These are phyloP conservation scores for Chauna torquata DNA, from an alignment of 2,113 vertebrate species.

Conservation along the genomic window DNA sequence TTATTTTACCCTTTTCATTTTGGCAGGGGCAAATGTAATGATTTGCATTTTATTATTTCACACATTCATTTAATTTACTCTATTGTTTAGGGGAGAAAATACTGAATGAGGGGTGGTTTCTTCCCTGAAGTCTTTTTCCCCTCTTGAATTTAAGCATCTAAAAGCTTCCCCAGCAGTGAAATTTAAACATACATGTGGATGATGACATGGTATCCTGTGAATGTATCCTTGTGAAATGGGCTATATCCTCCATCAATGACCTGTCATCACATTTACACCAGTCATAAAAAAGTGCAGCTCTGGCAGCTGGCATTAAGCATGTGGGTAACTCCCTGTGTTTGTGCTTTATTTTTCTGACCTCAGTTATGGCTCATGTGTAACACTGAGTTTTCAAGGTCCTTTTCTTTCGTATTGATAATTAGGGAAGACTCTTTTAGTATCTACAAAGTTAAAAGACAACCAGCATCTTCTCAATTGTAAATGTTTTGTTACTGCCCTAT, in stretches of 20 bases:
- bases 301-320: neutral
- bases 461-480: neutral
- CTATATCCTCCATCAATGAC: neutral
- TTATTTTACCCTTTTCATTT: constrained; percentile 7
- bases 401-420: neutral
- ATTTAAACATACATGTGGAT: neutral
- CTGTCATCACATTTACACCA: neutral
- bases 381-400: neutral
- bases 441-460: neutral
- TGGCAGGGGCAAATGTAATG: neutral
- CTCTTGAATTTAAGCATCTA: neutral
- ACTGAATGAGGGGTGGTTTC: neutral
- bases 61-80: constrained; percentile 34
- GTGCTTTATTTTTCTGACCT: neutral
- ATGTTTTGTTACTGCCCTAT: neutral
- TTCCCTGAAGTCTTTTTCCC: neutral
- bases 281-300: neutral
- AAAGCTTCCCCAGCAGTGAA: neutral
- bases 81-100: neutral
- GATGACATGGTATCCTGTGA: constrained; percentile 4
- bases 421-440: neutral
- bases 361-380: neutral
- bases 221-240: neutral
- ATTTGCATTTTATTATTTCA: constrained; percentile 13
- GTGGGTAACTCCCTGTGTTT: neutral